A percentile compares a stretch with the other conserved stretches of the same genome.
phyloP scores from a whole-genome alignment of 1,140 invertebrate genomes.

The Lordiphosa stackelbergi region DNA sequence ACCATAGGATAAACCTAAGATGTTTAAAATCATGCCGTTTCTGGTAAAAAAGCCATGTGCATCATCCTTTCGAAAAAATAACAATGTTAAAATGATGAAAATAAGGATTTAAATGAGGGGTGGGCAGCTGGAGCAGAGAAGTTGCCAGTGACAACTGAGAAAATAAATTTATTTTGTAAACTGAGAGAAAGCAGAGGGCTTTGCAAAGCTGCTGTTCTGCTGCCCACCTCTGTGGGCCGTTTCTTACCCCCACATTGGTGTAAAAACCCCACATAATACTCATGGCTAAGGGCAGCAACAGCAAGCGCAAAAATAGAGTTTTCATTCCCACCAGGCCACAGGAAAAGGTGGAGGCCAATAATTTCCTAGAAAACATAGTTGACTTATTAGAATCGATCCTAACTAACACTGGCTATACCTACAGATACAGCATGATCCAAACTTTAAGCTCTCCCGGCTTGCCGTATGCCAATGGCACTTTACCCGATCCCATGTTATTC shows the following conservation, averaged over 20 bases:
- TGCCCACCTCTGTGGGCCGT: no score
- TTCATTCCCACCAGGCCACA: constrained; percentile 85
- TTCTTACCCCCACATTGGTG: constrained; percentile 82
- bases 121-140: no score
- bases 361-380: constrained; percentile 80
- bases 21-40: constrained; percentile 89
- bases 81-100: no score
- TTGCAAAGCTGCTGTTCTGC: no score
- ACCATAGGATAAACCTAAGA: constrained; percentile 86
- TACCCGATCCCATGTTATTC: constrained; percentile 81
- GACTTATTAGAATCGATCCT: neutral
- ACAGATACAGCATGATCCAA: constrained; percentile 87
- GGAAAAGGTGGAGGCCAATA: constrained; percentile 86
- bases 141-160: no score
- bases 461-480: constrained; percentile 84
- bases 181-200: no score
- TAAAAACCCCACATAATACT: constrained; percentile 90
- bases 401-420: constrained; percentile 73
- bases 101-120: neutral
- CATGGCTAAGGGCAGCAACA: constrained; percentile 87
- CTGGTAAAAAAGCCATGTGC: constrained; percentile 86
- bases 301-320: constrained; percentile 84
- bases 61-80: constrained; percentile 78
- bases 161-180: no score
- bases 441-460: constrained; percentile 85